Base-by-base conservation (phyloP, 64 coral and sea anemone genomes). In the Dendronephthya gigantea region DNA sequence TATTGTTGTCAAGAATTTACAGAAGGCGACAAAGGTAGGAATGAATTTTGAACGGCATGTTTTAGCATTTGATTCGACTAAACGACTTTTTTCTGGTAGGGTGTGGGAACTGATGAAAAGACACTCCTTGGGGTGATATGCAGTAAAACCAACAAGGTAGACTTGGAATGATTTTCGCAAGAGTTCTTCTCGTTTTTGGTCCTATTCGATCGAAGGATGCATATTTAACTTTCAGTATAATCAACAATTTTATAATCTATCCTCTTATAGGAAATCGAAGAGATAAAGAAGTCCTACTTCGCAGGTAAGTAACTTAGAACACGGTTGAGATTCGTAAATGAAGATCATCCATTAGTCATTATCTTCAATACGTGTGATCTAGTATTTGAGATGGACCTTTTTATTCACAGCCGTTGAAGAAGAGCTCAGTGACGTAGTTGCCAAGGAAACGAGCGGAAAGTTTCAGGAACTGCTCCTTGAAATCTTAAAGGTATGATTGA, bases 1-100 rank as follows among this genome's bases (percentile, higher is more conserved):
- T 65, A 40, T 51, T 51, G 19, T 62, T 48, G 32, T 84, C 0
- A 55, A 95, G 86, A 81, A 69, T 9, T 86, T 94, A 34, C 68
- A 66, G 58, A 30, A 66, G 11, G 89, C 92, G 15, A 90, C 84
- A 27, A 94, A 94, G 89, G 92, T 94, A 82, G 17, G 45, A 70
- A 76, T 9, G 10, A 58, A 7, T 74, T 75, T 75, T 28, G 39
- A 55, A 17, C 11, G 15, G 23, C 66, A 37, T 28, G 19, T 52
- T 15, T 34, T 85, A 12, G 83, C 58, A 66, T n/a, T 30, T 17
- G 22, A 3, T 66, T 5, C 58, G 22, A 66, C 19, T 66, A 30
- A n/a, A 66, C 29, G 58, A 66, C 14, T 66, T 3, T 66, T 7
- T 30, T 30, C 58, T n/a, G 19, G 19, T 15, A 66, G 58, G 58